Evolutionary conservation across 1,140 invertebrate species (phyloP).

Genomic region (Amyelois transitella): DNA sequence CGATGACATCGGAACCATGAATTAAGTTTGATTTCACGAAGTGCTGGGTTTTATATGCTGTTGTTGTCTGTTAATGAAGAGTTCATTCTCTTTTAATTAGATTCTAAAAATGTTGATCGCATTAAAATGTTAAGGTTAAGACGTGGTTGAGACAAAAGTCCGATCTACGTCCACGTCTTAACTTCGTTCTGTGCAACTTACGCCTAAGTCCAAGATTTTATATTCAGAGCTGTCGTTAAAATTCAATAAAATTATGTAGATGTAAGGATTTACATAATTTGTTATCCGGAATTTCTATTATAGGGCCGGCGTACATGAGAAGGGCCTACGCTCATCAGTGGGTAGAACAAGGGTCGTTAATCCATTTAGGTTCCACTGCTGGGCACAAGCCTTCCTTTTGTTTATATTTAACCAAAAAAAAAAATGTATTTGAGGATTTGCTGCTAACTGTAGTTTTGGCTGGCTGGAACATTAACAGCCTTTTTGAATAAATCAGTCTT

Average conservation of each 20-base stretch:
- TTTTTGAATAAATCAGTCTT: background rate
- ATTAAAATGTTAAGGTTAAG: no score
- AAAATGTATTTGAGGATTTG: no score
- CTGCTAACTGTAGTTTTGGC: no score
- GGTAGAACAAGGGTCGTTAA: background rate
- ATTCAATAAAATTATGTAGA: background rate
- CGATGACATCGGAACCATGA: background rate
- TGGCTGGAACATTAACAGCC: no score
- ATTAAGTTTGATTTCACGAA: background rate
- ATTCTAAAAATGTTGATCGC: no score
- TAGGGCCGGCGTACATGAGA: no score
- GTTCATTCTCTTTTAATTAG: background rate
- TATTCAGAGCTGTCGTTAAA: background rate
- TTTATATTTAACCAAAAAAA: no score
- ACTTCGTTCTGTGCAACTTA: no score
- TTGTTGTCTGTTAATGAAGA: background rate
- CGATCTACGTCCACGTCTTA: no score
- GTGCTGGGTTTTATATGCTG: background rate
- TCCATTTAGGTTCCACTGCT: background rate
- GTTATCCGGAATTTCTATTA: background rate
- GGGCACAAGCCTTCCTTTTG: background rate
- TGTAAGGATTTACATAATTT: background rate
- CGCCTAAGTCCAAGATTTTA: no score
- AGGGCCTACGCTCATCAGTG: background rate
- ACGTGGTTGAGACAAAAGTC: no score